These are phyloP conservation scores for Hoplostethus mediterraneus DNA, from an alignment of 2,797 vertebrate species.

Conservation along the genomic window DNA sequence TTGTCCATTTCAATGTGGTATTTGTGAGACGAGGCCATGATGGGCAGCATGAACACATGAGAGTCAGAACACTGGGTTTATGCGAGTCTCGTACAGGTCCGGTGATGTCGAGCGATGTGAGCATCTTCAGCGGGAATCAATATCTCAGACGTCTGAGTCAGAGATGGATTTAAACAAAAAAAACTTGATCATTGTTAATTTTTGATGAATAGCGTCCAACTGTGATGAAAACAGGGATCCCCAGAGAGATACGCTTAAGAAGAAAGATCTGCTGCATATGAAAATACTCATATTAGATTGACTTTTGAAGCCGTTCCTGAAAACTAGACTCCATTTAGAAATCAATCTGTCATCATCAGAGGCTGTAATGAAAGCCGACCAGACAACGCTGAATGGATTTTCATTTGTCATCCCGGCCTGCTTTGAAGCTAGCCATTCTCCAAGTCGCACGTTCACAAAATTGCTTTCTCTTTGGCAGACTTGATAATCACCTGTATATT, in stretches of 20 bases:
- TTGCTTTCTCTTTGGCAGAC: conserved; percentile 55
- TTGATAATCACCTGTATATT: conserved; percentile 53
- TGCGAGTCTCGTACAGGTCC: too few relatives aligned
- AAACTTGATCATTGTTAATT: conserved; percentile 1
- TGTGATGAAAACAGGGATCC: conserved; percentile 31
- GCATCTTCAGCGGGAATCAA: neutral
- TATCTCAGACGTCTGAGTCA: neutral
- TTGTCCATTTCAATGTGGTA: neutral
- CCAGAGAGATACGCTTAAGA: conserved; percentile 4
- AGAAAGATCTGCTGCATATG: conserved; percentile 31
- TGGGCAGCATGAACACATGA: neutral
- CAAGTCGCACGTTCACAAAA: conserved; percentile 45
- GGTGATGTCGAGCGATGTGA: neutral
- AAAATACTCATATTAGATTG: conserved; percentile 47
- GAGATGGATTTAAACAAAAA: neutral
- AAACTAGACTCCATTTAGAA: conserved; percentile 60
- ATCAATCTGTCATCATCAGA: conserved; percentile 63
- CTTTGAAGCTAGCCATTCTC: conserved; percentile 43
- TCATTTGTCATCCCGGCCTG: conserved; percentile 53
- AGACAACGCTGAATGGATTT: conserved; percentile 39
- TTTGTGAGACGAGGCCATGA: neutral
- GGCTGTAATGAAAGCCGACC: conserved; percentile 40
- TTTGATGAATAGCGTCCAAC: conserved; percentile 20
- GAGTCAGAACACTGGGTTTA: neutral
- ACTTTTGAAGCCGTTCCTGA: conserved; percentile 41